phyloP scores from a whole-genome alignment of 2,888 invertebrate species.

The Aricia artaxerxes region DNA sequence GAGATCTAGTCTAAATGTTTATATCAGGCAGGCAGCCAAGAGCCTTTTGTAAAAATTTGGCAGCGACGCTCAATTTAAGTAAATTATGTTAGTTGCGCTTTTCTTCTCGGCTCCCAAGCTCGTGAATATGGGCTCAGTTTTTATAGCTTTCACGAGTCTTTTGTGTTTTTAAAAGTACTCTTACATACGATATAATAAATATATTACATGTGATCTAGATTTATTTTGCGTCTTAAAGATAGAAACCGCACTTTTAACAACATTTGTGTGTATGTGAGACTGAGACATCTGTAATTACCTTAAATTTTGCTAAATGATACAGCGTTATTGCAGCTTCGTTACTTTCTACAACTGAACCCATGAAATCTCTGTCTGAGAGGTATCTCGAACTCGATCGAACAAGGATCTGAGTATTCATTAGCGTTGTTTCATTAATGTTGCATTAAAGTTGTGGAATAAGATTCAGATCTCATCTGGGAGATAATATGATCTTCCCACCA shows the following conservation, averaged over 20 bases:
- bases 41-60: slow-evolving; percentile 30
- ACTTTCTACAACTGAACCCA: too few relatives aligned
- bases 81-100: slow-evolving; percentile 22
- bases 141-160: background rate
- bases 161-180: background rate
- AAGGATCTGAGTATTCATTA: background rate
- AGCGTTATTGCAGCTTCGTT: too few relatives aligned
- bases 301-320: too few relatives aligned
- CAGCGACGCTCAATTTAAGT: slow-evolving; percentile 14
- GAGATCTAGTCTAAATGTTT: slow-evolving; percentile 5
- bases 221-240: background rate
- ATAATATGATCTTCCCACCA: too few relatives aligned
- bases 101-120: background rate
- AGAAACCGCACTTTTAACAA: too few relatives aligned
- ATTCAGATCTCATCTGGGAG: too few relatives aligned
- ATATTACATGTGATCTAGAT: too few relatives aligned
- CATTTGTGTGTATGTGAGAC: too few relatives aligned
- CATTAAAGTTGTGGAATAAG: background rate
- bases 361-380: too few relatives aligned
- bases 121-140: slow-evolving; percentile 7
- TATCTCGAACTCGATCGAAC: too few relatives aligned
- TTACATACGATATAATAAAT: background rate
- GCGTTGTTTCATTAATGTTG: background rate
- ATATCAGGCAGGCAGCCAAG: slow-evolving; percentile 28
- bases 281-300: too few relatives aligned